A percentile compares a stretch with the other conserved stretches of the same genome.
These are phyloP conservation scores for Sebastes dallii DNA, from an alignment of 2,797 vertebrate species.

Conservation along the genomic window DNA sequence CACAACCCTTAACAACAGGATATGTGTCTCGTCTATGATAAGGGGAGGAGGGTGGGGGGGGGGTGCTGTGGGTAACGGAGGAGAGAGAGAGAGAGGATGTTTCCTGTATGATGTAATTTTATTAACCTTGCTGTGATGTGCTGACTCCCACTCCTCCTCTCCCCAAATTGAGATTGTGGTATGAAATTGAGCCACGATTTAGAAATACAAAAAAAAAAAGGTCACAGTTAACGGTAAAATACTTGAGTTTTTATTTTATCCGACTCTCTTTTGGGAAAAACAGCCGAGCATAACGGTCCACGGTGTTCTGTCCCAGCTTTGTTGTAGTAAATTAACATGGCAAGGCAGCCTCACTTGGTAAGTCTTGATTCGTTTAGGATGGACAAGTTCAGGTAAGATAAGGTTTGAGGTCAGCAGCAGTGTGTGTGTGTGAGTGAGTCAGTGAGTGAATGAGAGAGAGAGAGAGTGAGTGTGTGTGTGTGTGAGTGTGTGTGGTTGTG, in stretches of 20 bases:
- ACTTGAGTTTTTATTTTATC: constrained; percentile 34
- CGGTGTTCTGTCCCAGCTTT: constrained; percentile 38
- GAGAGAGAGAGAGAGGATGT: constrained; percentile 10
- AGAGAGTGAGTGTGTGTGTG: not conserved
- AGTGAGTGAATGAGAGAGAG: not conserved
- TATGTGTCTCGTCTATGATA: not conserved
- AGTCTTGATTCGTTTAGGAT: constrained; percentile 69
- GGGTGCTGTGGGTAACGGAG: not conserved
- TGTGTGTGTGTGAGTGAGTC: constrained; percentile 3
- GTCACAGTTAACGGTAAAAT: constrained; percentile 2
- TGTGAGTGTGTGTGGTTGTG: not conserved
- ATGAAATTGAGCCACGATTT: constrained; percentile 24
- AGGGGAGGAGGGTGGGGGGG: not conserved
- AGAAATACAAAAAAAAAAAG: not conserved
- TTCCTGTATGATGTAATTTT: constrained; percentile 68
- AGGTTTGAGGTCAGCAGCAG: constrained; percentile 59
- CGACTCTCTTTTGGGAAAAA: not conserved
- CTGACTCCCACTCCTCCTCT: constrained; percentile 13
- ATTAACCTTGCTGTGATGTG: constrained; percentile 64
- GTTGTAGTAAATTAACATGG: constrained; percentile 61
- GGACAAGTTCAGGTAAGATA: constrained; percentile 94
- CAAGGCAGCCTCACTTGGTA: constrained; percentile 42
- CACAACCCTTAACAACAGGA: constrained; percentile 18
- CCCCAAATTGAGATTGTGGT: constrained; percentile 23
- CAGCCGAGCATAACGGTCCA: not conserved